Base-by-base conservation (phyloP, 1,140 invertebrate species). In the Apis dorsata region DNA sequence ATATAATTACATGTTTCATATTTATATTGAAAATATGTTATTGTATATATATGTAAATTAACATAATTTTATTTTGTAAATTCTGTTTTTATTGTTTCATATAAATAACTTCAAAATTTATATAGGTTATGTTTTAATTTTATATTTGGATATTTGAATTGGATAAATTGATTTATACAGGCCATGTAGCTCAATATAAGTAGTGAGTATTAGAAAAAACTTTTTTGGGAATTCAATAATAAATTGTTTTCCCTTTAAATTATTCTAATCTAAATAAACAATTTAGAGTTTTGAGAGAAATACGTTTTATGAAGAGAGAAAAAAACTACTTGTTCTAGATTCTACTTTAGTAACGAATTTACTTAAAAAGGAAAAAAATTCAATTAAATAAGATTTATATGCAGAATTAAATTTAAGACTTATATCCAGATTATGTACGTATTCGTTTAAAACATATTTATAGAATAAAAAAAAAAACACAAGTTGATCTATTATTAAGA, bases 271-370 rank as follows among this genome's bases (percentile, higher is more conserved):
- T 15, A 68, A 10, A 55, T n/a, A 66, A 8, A 75, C 19, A 19
- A 69, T 53, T 76, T 59, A 68, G 65, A 76, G 44, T 76, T 51
- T 59, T 51, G 65, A 76, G 55, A 77, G 28, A 49, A 60, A 68
- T 77, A 82, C 55, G 60, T 82, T 77, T 77, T 82, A 69, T 49
- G 80, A 68, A 82, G 65, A 69, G 73, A 34, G 66, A 70, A 13
- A 70, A n/a, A 70, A 21, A 19, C 19, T 60, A 81, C 79, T 59
- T 82, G 53, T 66, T 60, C 53, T 81, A 82, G 80, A n/a, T n/a
- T 81, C 63, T 81, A 81, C 73, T 81, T 69, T 81, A 81, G 80
- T 69, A 69, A 81, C 73, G 62, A 81, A 81, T 81, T 81, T 76
- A 76, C 62, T 59, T 34, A 57, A 73, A 24, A 34, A 53, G 21